Percentiles rank a stretch among this genome's conserved stretches.
These are phyloP conservation scores for Xylota segnis DNA, from an alignment of 2,888 invertebrate genomes.

Conservation along the genomic window DNA sequence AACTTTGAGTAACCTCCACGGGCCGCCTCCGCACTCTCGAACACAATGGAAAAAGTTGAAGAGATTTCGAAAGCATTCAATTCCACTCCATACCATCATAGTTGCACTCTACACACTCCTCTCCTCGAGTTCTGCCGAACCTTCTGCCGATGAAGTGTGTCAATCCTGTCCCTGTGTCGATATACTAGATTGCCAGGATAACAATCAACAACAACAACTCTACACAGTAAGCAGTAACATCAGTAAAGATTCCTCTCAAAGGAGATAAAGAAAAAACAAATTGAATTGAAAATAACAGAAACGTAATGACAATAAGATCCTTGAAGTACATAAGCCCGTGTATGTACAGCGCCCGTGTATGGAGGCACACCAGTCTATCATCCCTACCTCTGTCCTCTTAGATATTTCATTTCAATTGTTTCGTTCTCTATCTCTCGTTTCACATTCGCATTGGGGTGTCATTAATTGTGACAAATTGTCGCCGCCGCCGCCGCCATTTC, in stretches of 20 bases:
- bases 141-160: slow-evolving; percentile 66
- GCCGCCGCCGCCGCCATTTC: slow-evolving; percentile 33
- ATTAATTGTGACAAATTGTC: slow-evolving; percentile 65
- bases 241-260: slow-evolving; percentile 1
- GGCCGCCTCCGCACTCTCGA: not conserved
- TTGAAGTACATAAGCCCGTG: slow-evolving; percentile 14
- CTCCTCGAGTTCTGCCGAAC: slow-evolving; percentile 25
- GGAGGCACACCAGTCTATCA: not conserved
- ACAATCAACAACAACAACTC: slow-evolving; percentile 45
- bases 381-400: slow-evolving; percentile 4
- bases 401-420: slow-evolving; percentile 21
- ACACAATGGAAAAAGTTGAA: slow-evolving; percentile 31
- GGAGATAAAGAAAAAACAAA: slow-evolving; percentile 20
- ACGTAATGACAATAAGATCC: slow-evolving; percentile 55
- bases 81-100: slow-evolving; percentile 38
- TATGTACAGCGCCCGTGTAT: not conserved
- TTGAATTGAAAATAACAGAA: slow-evolving; percentile 45
- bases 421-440: not conserved
- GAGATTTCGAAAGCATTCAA: slow-evolving; percentile 46
- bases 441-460: slow-evolving; percentile 38
- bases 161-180: slow-evolving; percentile 55
- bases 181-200: slow-evolving; percentile 66
- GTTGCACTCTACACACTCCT: slow-evolving; percentile 18
- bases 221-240: slow-evolving; percentile 8
- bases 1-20: not conserved